Base-by-base conservation (phyloP, 2,888 invertebrate genomes). In the Dasysyrphus albostriatus region DNA sequence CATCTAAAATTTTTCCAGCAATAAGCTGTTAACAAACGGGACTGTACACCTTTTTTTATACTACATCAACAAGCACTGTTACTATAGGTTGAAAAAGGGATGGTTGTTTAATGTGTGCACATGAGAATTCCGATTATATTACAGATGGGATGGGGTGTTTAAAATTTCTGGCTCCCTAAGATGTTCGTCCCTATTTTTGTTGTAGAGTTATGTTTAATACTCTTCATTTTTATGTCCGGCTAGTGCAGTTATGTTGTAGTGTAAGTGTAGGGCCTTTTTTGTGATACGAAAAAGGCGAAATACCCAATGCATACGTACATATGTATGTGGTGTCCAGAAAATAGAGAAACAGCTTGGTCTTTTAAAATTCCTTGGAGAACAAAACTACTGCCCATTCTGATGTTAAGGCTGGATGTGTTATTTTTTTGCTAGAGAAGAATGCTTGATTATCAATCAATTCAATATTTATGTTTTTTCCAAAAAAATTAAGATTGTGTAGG, bases 21-120 rank as follows among this genome's bases (percentile, higher is more conserved):
- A 39, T 59, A 67, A 72, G 51, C 29, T 51, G 47, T 70, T 63
- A 70, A 39, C 75, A 61, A 56, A 61, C 78, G 78, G 54, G 78
- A 83, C 83, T 83, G 83, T 83, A 83, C 78, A 51, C 44, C 32
- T 49, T 83, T n/a, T 70, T 34, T 58, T 12, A 54, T 56, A 49
- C 12, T 19, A n/a, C 14, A 32, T 8, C 19, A 49, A 32, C 12
- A 8, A 7, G 9, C 14, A 37, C 16, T 10, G 19, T 32, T 39
- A 19, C 12, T 24, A 14, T 24, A 9, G 39, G 47, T 65, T 58
- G 7, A n/a, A 8, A 56, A 76, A 16, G 24, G 19, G 63, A 51
- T 74, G 61, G 19, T 19, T 79, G 19, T n/a, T 5, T 59, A 10
- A 2, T 58, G 74, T 75, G 70, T 75, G 58, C 70, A 69, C 69